phyloP scores from a whole-genome alignment of 2,113 vertebrate species.

The Melierax canorus region DNA sequence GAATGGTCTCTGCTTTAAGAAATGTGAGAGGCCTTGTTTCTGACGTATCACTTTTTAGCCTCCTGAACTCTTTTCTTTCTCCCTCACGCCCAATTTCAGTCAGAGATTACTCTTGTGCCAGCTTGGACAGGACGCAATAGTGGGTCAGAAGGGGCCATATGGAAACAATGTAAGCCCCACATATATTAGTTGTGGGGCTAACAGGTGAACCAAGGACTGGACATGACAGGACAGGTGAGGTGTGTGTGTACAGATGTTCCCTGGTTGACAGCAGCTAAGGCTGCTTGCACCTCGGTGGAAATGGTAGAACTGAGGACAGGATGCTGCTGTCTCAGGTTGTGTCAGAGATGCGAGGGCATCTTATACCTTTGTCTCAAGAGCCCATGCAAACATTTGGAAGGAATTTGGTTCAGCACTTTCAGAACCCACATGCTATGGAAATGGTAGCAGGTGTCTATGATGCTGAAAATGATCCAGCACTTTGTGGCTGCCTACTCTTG shows the following conservation, averaged over 20 bases:
- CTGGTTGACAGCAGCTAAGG: background rate
- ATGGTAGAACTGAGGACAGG: background rate
- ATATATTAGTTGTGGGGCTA: background rate
- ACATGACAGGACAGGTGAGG: background rate
- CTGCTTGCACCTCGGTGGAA: background rate
- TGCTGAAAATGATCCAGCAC: background rate
- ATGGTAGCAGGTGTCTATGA: background rate
- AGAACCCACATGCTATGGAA: background rate
- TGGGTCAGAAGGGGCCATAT: background rate
- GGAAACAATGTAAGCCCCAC: background rate
- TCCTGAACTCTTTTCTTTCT: background rate
- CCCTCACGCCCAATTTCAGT: background rate
- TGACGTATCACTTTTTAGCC: background rate
- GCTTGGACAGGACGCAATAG: background rate
- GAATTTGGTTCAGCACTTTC: background rate
- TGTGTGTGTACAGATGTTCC: background rate
- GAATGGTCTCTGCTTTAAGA: background rate
- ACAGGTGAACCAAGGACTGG: background rate
- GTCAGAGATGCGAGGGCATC: background rate
- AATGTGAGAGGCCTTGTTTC: background rate
- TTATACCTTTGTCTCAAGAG: background rate
- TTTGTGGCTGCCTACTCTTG: background rate
- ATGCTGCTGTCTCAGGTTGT: background rate
- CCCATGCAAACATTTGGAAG: background rate
- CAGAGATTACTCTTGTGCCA: background rate